A percentile compares a stretch with the other conserved stretches of the same genome.
Evolutionary conservation across 2,888 invertebrate species (phyloP).

Genomic region (Nephrotoma appendiculata): DNA sequence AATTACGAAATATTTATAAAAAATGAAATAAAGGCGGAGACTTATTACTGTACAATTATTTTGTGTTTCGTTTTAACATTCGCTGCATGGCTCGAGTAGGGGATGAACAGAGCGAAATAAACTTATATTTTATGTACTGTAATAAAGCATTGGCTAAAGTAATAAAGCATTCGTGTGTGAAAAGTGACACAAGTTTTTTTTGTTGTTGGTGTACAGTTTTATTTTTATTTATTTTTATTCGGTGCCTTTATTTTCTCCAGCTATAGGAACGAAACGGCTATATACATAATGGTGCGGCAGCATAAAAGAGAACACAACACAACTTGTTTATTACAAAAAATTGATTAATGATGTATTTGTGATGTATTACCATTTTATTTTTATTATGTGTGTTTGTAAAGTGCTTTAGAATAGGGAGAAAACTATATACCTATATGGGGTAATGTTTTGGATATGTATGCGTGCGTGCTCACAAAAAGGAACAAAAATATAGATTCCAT

Average conservation of each 20-base stretch:
- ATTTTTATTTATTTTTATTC: background rate
- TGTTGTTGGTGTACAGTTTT: background rate
- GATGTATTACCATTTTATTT: background rate
- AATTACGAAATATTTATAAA: conserved; percentile 1
- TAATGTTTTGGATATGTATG: background rate
- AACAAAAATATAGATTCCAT: background rate
- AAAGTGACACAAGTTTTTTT: conserved; percentile 1
- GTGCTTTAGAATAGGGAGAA: background rate
- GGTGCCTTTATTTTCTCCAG: background rate
- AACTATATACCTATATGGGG: background rate
- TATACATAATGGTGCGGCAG: background rate
- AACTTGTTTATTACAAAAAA: background rate
- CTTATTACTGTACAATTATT: conserved; percentile 14
- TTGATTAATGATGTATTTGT: background rate
- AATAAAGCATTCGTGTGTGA: conserved; percentile 26
- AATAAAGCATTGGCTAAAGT: conserved; percentile 32
- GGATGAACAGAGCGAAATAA: background rate
- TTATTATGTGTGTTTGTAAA: background rate
- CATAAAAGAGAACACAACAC: background rate
- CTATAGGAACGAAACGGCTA: background rate
- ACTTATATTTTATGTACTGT: conserved; percentile 12
- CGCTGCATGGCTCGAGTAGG: background rate
- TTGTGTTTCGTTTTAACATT: conserved; percentile 9
- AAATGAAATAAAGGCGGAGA: conserved; percentile 23
- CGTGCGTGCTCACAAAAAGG: background rate